phyloP scores from a whole-genome alignment of 2,797 vertebrate species.

The Carapus acus region DNA sequence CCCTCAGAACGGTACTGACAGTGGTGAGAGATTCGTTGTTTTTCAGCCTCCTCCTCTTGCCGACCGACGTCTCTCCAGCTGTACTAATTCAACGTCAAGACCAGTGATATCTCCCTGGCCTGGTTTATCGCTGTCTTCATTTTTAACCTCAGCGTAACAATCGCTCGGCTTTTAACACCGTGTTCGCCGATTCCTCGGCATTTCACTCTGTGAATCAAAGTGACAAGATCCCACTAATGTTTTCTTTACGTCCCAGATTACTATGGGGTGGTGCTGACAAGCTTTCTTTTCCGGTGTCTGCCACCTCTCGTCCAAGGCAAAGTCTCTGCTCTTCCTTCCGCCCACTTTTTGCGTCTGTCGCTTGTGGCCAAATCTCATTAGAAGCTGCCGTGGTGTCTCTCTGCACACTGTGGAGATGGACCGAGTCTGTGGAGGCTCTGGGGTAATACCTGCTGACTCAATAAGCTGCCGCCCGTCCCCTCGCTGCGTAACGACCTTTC shows the following conservation, averaged over 20 bases:
- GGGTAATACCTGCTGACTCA: slow-evolving; percentile 48
- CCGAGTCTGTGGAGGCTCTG: slow-evolving; percentile 35
- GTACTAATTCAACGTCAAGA: slow-evolving; percentile 42
- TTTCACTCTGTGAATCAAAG: slow-evolving; percentile 4
- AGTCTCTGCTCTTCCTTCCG: slow-evolving; percentile 30
- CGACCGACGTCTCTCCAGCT: slow-evolving; percentile 27
- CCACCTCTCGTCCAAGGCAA: slow-evolving; percentile 8
- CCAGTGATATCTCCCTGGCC: slow-evolving; percentile 24
- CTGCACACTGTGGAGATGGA: slow-evolving; percentile 36
- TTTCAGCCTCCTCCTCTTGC: slow-evolving; percentile 37
- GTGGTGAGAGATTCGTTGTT: slow-evolving; percentile 84
- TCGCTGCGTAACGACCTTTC: slow-evolving; percentile 38
- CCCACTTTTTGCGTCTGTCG: slow-evolving; percentile 24
- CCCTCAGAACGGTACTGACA: slow-evolving; percentile 66
- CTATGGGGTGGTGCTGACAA: background rate
- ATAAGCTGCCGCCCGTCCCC: slow-evolving; percentile 43
- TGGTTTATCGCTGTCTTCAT: slow-evolving; percentile 31
- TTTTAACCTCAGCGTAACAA: slow-evolving; percentile 28
- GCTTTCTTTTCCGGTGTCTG: slow-evolving; percentile 20
- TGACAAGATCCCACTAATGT: slow-evolving; percentile 24
- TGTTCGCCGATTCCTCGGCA: background rate
- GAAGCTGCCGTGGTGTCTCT: slow-evolving; percentile 30
- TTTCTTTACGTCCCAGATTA: slow-evolving; percentile 20
- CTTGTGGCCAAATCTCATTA: slow-evolving; percentile 38
- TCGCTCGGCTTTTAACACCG: slow-evolving; percentile 13